phyloP scores from a whole-genome alignment of 2,888 invertebrate species.

The Limnephilus rhombicus region DNA sequence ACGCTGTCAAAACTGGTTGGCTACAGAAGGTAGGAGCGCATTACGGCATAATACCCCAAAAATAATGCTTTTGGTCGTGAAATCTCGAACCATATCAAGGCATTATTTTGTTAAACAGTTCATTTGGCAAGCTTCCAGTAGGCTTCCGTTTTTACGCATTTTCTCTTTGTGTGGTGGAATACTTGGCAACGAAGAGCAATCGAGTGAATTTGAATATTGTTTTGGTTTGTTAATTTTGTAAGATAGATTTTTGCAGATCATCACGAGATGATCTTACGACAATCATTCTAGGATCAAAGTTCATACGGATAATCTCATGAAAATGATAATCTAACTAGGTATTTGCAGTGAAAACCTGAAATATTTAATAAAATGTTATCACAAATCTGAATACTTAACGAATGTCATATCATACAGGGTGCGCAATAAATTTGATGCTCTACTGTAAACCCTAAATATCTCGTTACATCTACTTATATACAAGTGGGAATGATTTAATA shows the following conservation, averaged over 20 bases:
- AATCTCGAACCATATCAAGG: background rate
- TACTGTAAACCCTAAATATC: too few relatives aligned
- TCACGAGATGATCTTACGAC: background rate
- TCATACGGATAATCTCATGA: background rate
- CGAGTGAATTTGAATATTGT: background rate
- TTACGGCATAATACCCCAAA: too few relatives aligned
- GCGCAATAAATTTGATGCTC: too few relatives aligned
- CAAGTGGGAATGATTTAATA: too few relatives aligned
- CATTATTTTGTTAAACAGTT: background rate
- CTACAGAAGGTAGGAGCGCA: too few relatives aligned
- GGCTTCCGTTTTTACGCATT: background rate
- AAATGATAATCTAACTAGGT: background rate
- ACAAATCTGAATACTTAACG: background rate
- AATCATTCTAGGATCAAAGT: background rate
- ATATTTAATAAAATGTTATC: background rate
- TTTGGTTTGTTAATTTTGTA: background rate
- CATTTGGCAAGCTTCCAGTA: background rate
- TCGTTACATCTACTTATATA: too few relatives aligned
- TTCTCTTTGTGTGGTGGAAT: background rate
- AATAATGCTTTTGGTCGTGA: too few relatives aligned
- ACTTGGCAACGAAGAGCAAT: background rate
- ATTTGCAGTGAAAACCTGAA: background rate
- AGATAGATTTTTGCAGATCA: background rate
- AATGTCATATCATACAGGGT: too few relatives aligned
- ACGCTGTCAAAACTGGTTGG: too few relatives aligned